Evolutionary conservation across 2,113 vertebrate genomes (phyloP), one percentile per base, ranked within the genome.

Genomic region (Heterocephalus glaber): DNA sequence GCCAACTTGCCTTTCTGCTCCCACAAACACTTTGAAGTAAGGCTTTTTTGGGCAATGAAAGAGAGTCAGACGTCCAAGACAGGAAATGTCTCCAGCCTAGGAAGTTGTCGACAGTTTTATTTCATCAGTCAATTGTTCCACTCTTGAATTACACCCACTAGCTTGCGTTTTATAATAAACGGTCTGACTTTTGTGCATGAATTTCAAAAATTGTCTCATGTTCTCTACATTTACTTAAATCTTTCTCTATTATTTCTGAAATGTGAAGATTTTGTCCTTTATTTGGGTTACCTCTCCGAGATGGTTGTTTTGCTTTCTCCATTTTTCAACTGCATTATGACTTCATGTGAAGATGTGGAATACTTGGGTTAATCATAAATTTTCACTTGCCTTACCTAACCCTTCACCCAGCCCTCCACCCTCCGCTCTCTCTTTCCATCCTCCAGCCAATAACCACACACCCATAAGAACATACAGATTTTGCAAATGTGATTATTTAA

Each of bases 21-120:
- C 92, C 95, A 94, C 85, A 63, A 60, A 49, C 58, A 44, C 96
- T 97, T 96, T 97, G 95, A 98, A 93, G 93, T 95, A 61, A 86
- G 19, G 56, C 68, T 89, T 38, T n/a, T 94, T 77, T 76, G 47
- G 79, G 41, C 72, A 90, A 52, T n/a, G 66, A 89, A 61, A 86
- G 10, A 90, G 41, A 81, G 52, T 49, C 66, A 97, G 76, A 86
- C 8, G 33, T 44, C 22, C 74, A 76, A 89, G 16, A 54, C 88
- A 93, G 97, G 97, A 98, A 97, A 86, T 82, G 47, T 92, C 54
- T 84, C 80, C 44, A 87, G n/a, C 22, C 76, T 33, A 70, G 58
- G 58, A 86, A 95, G 81, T 8, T 83, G 41, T 28, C 38, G 77
- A 63, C 70, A 13, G 54, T 44, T 96, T 92, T 6, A 22, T 92